These are phyloP conservation scores for Thymelicus lineola DNA, from an alignment of 2,888 invertebrate genomes.

Conservation along the genomic window DNA sequence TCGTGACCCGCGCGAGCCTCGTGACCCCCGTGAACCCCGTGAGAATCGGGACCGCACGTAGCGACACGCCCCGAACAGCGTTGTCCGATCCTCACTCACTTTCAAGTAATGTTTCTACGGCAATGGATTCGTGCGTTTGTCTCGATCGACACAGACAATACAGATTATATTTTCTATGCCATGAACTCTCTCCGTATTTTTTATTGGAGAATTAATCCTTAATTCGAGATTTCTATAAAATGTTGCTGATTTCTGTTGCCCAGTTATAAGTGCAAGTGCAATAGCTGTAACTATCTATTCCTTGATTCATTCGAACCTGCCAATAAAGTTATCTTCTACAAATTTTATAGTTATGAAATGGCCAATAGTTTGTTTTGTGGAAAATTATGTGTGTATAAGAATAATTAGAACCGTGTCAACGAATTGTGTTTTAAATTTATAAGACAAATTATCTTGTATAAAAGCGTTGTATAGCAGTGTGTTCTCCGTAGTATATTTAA, in stretches of 20 bases:
- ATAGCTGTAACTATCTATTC: background rate
- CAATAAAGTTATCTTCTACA: slow-evolving; percentile 2
- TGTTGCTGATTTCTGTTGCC: background rate
- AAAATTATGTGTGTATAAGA: background rate
- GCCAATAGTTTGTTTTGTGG: background rate
- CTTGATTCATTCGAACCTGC: background rate
- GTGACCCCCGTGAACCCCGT: slow-evolving; percentile 12
- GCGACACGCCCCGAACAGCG: slow-evolving; percentile 38
- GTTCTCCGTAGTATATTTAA: slow-evolving; percentile 3
- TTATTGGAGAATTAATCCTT: background rate
- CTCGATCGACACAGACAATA: background rate
- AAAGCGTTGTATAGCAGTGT: slow-evolving; percentile 1
- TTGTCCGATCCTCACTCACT: slow-evolving; percentile 43
- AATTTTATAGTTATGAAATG: slow-evolving; percentile 1
- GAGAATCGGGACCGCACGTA: slow-evolving; percentile 35
- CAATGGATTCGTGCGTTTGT: background rate
- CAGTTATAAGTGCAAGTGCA: slow-evolving; percentile 4
- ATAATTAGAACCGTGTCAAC: slow-evolving; percentile 2
- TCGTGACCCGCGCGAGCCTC: slow-evolving; percentile 8
- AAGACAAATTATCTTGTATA: slow-evolving; percentile 9
- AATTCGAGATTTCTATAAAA: slow-evolving; percentile 4
- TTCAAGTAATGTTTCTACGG: slow-evolving; percentile 13
- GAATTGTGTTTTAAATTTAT: slow-evolving; percentile 9
- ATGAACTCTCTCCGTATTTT: background rate
- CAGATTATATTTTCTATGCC: background rate